A percentile compares a stretch with the other conserved stretches of the same genome.
These are phyloP conservation scores for Abrostola tripartita DNA, from an alignment of 2,888 invertebrate species.

Conservation along the genomic window DNA sequence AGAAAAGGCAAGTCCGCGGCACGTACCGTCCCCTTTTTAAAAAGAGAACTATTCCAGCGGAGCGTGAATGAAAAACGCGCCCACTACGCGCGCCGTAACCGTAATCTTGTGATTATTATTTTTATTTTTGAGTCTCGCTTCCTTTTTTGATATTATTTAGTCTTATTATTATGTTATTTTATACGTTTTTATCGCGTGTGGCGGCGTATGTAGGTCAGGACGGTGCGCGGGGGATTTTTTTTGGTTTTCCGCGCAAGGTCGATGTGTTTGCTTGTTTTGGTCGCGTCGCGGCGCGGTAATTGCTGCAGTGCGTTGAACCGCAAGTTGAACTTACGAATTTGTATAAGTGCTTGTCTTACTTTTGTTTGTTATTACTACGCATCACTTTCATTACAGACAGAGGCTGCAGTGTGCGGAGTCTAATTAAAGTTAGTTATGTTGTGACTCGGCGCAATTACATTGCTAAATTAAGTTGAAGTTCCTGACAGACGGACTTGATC, in stretches of 20 bases:
- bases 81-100: slow-evolving; percentile 75
- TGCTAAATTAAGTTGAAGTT: background rate
- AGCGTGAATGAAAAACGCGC: slow-evolving; percentile 87
- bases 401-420: background rate
- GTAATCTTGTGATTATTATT: slow-evolving; percentile 86
- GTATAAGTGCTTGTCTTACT: slow-evolving; percentile 28
- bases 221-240: slow-evolving; percentile 73
- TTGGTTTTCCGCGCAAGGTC: slow-evolving; percentile 85
- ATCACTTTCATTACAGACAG: slow-evolving; percentile 12
- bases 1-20: slow-evolving; percentile 81
- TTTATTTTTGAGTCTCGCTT: slow-evolving; percentile 79
- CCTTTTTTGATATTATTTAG: slow-evolving; percentile 82
- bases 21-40: slow-evolving; percentile 83
- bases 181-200: slow-evolving; percentile 79
- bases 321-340: slow-evolving; percentile 36
- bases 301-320: slow-evolving; percentile 65
- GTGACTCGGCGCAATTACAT: background rate
- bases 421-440: background rate
- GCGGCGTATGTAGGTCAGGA: slow-evolving; percentile 86
- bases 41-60: slow-evolving; percentile 85
- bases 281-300: slow-evolving; percentile 51
- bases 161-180: slow-evolving; percentile 81
- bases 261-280: slow-evolving; percentile 73
- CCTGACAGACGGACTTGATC: background rate
- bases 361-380: slow-evolving; percentile 29